Conservation (phyloP, 1,140 invertebrate genomes). For the Heterodera carotae region DNA sequence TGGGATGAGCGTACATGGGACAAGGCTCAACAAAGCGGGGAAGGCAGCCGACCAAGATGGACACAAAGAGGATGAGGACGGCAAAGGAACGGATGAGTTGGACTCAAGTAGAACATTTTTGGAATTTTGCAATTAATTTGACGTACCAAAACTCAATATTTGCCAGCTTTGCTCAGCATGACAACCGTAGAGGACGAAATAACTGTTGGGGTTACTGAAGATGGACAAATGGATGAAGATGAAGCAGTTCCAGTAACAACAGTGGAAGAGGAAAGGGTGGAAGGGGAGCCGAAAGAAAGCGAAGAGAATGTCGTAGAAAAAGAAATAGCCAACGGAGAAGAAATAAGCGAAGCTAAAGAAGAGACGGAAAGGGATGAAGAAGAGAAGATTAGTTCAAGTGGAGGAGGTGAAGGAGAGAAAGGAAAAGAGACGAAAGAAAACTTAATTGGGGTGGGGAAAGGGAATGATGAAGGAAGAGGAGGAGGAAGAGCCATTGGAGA, state of each 20-base stretch:
- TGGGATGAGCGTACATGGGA: conserved; percentile 30
- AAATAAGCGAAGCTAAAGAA: background rate
- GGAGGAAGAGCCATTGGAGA: too few relatives aligned
- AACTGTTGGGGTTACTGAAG: too few relatives aligned
- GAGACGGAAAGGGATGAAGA: background rate
- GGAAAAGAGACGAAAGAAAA: background rate
- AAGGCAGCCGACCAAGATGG: background rate
- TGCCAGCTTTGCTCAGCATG: background rate
- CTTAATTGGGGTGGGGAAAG: background rate
- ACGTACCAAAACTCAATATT: too few relatives aligned
- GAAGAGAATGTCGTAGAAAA: conserved; percentile 1
- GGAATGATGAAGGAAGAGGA: background rate
- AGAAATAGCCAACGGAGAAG: background rate
- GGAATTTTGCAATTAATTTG: background rate
- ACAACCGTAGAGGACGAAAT: background rate
- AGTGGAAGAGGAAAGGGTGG: background rate
- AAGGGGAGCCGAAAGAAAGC: background rate
- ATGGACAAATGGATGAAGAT: too few relatives aligned
- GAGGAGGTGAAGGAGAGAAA: background rate
- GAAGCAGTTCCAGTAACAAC: too few relatives aligned
- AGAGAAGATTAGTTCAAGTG: background rate
- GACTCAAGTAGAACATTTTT: background rate
- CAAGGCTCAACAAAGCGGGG: conserved; percentile 4
- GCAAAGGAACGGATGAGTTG: background rate
- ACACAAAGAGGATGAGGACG: background rate